phyloP scores from a whole-genome alignment of 2,888 invertebrate genomes.

The Gerris lacustris region DNA sequence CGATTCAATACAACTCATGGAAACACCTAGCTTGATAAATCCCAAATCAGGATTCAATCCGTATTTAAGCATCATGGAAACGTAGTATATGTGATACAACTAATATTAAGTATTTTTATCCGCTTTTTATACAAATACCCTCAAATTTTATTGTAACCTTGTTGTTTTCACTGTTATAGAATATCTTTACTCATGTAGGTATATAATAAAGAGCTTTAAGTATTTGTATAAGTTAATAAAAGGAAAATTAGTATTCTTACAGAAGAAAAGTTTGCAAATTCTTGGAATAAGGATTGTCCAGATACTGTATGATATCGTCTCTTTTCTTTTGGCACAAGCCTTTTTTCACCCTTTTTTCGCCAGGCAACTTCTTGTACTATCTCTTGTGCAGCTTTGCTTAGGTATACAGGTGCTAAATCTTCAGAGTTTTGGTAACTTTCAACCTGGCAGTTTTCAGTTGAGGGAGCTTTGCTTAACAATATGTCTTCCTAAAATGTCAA shows the following conservation, averaged over 20 bases:
- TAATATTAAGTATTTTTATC: too few species aligned
- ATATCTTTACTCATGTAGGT: too few species aligned
- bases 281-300: conserved; percentile 21
- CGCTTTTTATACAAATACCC: too few species aligned
- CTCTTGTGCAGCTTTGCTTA: conserved; percentile 74
- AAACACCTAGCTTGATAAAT: too few species aligned
- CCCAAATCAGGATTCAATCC: too few species aligned
- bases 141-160: too few species aligned
- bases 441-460: not conserved
- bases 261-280: conserved; percentile 12
- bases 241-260: not conserved
- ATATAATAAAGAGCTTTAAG: too few species aligned
- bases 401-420: conserved; percentile 60
- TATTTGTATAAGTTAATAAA: not conserved
- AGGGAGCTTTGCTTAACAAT: not conserved
- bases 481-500: not conserved
- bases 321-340: conserved; percentile 69
- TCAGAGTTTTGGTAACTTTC: not conserved
- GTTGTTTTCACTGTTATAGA: too few species aligned
- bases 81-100: too few species aligned
- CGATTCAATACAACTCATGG: too few species aligned
- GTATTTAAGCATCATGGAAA: too few species aligned
- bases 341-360: conserved; percentile 39
- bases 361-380: conserved; percentile 64
- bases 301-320: conserved; percentile 77